phyloP scores from a whole-genome alignment of 2,888 invertebrate genomes.

The Abscondita cerata region DNA sequence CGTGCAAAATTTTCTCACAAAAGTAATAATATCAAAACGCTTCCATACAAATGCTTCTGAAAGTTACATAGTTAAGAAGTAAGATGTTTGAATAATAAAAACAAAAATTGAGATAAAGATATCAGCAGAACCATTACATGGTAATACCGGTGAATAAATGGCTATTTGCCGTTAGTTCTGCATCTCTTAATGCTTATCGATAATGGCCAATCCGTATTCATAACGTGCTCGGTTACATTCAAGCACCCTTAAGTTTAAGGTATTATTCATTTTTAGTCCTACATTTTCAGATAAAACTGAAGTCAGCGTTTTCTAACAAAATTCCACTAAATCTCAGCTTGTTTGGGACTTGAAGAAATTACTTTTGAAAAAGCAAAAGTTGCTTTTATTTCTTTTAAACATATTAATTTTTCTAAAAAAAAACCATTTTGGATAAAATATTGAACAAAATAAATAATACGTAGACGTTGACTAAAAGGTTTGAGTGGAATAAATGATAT shows the following conservation, averaged over 20 bases:
- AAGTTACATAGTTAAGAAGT: neutral
- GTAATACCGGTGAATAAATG: constrained; percentile 29
- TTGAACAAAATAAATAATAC: neutral
- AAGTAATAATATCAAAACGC: too few relatives aligned
- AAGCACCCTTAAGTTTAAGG: constrained; percentile 20
- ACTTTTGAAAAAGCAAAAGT: too few relatives aligned
- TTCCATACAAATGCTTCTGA: too few relatives aligned
- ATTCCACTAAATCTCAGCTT: too few relatives aligned
- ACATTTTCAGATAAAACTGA: neutral
- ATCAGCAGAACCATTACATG: constrained; percentile 29
- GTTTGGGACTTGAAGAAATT: too few relatives aligned
- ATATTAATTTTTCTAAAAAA: too few relatives aligned
- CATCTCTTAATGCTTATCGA: constrained; percentile 30
- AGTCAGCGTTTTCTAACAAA: neutral
- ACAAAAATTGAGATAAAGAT: constrained; percentile 25
- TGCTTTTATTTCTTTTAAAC: too few relatives aligned
- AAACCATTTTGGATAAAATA: too few relatives aligned
- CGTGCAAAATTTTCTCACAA: too few relatives aligned
- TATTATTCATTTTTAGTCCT: constrained; percentile 20
- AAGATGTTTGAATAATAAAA: constrained; percentile 28
- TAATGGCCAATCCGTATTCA: constrained; percentile 37
- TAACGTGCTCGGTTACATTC: constrained; percentile 29
- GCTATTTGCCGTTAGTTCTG: constrained; percentile 34
- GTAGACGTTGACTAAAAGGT: neutral
- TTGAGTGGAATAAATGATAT: neutral